phyloP scores from a whole-genome alignment of 2,888 invertebrate species.

The Drosophila phalerata region DNA sequence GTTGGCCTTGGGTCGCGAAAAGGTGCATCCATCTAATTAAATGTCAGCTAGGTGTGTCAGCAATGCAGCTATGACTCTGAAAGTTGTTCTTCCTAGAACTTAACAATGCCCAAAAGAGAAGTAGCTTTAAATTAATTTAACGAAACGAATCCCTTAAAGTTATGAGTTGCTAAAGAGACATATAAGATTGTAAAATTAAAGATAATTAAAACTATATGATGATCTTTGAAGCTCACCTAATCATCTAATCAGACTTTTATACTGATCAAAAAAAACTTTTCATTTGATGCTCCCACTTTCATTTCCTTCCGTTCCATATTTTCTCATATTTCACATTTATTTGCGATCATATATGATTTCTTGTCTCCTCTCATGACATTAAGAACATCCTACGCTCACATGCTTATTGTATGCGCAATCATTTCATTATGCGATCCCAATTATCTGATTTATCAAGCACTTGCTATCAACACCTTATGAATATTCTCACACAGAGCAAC shows the following conservation, averaged over 20 bases:
- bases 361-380: conserved; percentile 1
- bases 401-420: conserved; percentile 29
- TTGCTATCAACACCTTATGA: conserved; percentile 53
- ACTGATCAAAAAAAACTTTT: too few species aligned
- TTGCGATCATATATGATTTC: neutral
- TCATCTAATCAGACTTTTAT: too few species aligned
- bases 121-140: neutral
- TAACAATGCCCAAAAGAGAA: neutral
- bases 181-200: too few species aligned
- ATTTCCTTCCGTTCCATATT: neutral
- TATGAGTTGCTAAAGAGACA: neutral
- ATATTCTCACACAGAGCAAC: conserved; percentile 7
- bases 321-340: neutral
- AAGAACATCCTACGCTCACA: conserved; percentile 8
- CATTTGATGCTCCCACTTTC: too few species aligned
- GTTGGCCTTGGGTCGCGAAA: conserved; percentile 34
- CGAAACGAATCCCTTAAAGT: neutral
- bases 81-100: conserved; percentile 4
- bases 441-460: conserved; percentile 57
- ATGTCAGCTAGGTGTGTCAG: conserved; percentile 24
- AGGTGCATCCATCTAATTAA: conserved; percentile 56
- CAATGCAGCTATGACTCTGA: neutral
- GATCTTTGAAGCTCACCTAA: too few species aligned
- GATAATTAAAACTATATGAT: too few species aligned
- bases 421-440: conserved; percentile 47